A percentile compares a stretch with the other conserved stretches of the same genome.
These are phyloP conservation scores for Vicugna pacos DNA, from an alignment of 2,113 vertebrate genomes.

Conservation along the genomic window DNA sequence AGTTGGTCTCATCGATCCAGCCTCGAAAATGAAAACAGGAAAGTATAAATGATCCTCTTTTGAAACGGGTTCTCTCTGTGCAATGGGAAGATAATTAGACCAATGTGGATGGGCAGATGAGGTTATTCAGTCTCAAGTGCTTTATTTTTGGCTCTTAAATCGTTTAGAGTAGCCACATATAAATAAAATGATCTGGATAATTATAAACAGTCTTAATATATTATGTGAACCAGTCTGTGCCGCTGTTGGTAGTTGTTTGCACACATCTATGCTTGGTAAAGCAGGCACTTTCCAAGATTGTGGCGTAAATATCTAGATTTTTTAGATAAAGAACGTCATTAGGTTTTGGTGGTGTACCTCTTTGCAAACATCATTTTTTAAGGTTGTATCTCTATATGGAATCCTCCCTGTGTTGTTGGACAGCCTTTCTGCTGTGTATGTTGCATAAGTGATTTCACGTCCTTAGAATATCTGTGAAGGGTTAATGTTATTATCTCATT, in stretches of 20 bases:
- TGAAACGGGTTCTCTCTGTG: neutral
- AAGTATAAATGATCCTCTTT: neutral
- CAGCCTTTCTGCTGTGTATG: neutral
- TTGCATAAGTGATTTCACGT: neutral
- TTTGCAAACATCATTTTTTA: neutral
- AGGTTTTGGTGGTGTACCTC: neutral
- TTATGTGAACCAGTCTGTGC: neutral
- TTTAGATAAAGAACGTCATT: neutral
- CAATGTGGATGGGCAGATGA: neutral
- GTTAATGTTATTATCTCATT: neutral
- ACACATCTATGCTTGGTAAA: neutral
- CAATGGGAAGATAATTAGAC: neutral
- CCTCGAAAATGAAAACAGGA: neutral
- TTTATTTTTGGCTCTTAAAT: conserved; percentile 40
- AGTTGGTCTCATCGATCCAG: conserved; percentile 35
- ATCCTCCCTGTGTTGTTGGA: neutral
- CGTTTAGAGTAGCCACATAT: neutral
- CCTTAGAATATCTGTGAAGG: neutral
- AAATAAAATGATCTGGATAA: neutral
- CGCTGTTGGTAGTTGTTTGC: neutral
- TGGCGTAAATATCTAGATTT: neutral
- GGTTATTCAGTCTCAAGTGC: neutral
- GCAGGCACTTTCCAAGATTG: neutral
- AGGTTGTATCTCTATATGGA: neutral
- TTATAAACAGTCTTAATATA: conserved; percentile 37